Evolutionary conservation across 2,888 invertebrate genomes (phyloP).

Genomic region (Podotricha telesiphe): DNA sequence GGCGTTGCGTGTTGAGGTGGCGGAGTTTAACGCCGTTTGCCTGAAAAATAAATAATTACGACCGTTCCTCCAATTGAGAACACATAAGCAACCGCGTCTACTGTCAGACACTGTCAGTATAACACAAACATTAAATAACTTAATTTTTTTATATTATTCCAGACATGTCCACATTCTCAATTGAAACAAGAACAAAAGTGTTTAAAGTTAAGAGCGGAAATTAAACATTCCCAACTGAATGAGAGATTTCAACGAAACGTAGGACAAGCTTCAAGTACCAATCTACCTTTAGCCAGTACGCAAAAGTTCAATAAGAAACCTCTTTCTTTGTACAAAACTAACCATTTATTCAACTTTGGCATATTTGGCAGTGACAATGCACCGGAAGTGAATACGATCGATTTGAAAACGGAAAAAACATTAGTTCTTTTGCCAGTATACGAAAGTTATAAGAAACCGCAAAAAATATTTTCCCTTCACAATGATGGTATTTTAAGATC

Average conservation of each 20-base stretch:
- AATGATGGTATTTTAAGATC: slow-evolving; percentile 48
- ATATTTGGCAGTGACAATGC: slow-evolving; percentile 53
- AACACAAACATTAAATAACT: not conserved
- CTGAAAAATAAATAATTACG: too few species aligned
- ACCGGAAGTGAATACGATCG: slow-evolving; percentile 58
- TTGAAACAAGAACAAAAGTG: slow-evolving; percentile 2
- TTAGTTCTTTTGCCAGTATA: slow-evolving; percentile 64
- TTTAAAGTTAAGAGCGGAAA: slow-evolving; percentile 1
- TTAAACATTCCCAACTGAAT: not conserved
- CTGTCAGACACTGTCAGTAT: not conserved
- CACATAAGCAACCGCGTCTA: too few species aligned
- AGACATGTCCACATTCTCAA: slow-evolving; percentile 10
- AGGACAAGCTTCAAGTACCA: not conserved
- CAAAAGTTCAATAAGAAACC: not conserved
- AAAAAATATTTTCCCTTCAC: slow-evolving; percentile 41
- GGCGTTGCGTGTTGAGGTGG: too few species aligned
- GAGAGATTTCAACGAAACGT: not conserved
- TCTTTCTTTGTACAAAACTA: slow-evolving; percentile 29
- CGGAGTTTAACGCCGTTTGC: too few species aligned
- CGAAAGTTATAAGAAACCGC: slow-evolving; percentile 48
- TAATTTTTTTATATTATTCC: not conserved
- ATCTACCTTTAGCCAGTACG: not conserved
- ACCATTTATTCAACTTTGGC: slow-evolving; percentile 58
- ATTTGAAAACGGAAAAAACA: slow-evolving; percentile 55
- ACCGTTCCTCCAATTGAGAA: too few species aligned